Evolutionary conservation across 2,888 invertebrate species (phyloP).

Genomic region (Patella depressa): DNA sequence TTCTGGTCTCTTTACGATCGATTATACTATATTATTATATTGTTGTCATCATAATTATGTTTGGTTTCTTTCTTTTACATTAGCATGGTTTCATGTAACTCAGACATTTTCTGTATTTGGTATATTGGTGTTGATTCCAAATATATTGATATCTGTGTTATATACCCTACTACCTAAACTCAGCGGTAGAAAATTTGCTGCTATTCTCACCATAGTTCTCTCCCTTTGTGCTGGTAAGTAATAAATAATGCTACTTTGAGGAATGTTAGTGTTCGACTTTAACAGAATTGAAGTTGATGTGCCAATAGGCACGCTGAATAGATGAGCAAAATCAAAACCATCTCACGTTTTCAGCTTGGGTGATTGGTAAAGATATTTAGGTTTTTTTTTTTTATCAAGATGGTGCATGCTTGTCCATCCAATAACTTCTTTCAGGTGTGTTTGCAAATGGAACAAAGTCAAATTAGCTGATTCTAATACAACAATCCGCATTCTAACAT

Average conservation of each 20-base stretch:
- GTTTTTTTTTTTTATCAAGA: too few species aligned
- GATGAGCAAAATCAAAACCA: too few species aligned
- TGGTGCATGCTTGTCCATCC: too few species aligned
- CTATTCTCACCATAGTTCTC: constrained; percentile 3
- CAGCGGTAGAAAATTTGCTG: constrained; percentile 14
- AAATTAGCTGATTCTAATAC: too few species aligned
- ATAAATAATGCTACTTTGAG: background rate
- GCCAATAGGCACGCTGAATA: too few species aligned
- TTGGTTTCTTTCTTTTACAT: background rate
- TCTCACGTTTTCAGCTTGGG: too few species aligned
- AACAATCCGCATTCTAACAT: too few species aligned
- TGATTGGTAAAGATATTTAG: too few species aligned
- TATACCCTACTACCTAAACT: constrained; percentile 19
- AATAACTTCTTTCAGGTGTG: too few species aligned
- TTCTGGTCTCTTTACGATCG: background rate
- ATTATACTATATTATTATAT: background rate
- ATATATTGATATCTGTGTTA: constrained; percentile 3
- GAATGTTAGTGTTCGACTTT: too few species aligned
- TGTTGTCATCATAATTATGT: background rate
- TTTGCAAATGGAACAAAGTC: too few species aligned
- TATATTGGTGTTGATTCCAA: background rate
- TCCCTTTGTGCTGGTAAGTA: background rate
- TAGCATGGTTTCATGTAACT: constrained; percentile 14
- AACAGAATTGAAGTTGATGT: too few species aligned
- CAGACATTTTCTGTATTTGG: constrained; percentile 13